Percentiles rank a stretch among this genome's conserved stretches.
Evolutionary conservation across 2,888 invertebrate genomes (phyloP).

Genomic region (Tolmerus cingulatus): DNA sequence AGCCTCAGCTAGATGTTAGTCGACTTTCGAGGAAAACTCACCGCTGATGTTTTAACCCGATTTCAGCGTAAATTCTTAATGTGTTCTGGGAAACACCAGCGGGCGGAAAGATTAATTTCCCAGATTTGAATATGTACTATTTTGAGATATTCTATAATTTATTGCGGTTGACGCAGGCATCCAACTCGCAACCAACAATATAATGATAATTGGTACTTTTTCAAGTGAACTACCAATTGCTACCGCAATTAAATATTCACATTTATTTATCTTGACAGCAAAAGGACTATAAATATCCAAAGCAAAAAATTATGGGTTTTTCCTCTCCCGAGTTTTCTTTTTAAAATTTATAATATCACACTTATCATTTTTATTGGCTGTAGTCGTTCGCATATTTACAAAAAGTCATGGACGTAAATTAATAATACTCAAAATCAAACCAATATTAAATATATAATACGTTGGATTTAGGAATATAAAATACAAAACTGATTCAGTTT

Average conservation of each 20-base stretch:
- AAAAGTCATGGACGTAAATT: no score
- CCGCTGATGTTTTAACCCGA: background rate
- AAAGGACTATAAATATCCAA: background rate
- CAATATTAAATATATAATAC: no score
- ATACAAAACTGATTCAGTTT: no score
- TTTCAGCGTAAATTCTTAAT: background rate
- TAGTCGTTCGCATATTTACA: no score
- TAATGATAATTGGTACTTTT: background rate
- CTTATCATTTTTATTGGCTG: no score
- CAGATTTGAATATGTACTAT: background rate
- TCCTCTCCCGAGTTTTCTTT: no score
- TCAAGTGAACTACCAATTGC: background rate
- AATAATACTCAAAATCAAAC: no score
- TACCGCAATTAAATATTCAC: background rate
- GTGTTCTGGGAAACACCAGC: background rate
- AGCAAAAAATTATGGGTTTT: no score
- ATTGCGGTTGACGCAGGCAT: background rate
- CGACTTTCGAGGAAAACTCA: background rate
- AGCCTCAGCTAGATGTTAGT: background rate
- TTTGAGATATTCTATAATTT: background rate
- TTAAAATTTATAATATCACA: no score
- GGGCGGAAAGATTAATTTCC: background rate
- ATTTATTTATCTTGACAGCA: background rate
- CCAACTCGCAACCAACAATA: background rate
- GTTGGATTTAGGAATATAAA: no score